Evolutionary conservation across 2,888 invertebrate species (phyloP).

Genomic region (Rhagium mordax): DNA sequence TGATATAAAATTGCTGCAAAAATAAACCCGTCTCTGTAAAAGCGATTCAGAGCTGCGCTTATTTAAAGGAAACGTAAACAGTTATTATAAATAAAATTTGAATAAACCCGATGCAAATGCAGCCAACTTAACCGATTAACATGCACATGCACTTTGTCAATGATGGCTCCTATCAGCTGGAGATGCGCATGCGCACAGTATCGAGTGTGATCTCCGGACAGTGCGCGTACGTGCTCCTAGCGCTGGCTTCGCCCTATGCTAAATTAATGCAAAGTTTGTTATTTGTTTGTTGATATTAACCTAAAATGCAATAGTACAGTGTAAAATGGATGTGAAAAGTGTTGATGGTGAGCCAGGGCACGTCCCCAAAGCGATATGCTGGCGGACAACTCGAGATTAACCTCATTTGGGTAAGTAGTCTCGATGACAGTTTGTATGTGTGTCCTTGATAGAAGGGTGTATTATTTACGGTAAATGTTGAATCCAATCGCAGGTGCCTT

Average conservation of each 20-base stretch:
- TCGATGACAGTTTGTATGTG: conserved; percentile 60
- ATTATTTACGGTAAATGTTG: conserved; percentile 47
- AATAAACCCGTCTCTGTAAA: background rate
- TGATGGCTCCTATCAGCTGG: conserved; percentile 47
- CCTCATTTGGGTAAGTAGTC: conserved; percentile 63
- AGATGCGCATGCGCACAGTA: conserved; percentile 49
- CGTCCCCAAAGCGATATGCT: conserved; percentile 46
- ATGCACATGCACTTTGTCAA: conserved; percentile 32
- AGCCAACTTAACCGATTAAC: conserved; percentile 22
- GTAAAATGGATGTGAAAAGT: conserved; percentile 56
- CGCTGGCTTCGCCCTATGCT: conserved; percentile 60
- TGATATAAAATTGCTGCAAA: background rate
- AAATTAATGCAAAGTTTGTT: conserved; percentile 63
- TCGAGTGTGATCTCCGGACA: conserved; percentile 47
- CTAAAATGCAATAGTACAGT: conserved; percentile 62
- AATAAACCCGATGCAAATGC: conserved; percentile 17
- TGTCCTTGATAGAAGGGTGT: conserved; percentile 64
- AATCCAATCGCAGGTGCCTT: conserved; percentile 38
- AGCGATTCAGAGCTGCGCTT: background rate
- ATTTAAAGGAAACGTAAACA: background rate
- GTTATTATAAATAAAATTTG: conserved; percentile 15
- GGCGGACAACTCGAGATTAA: conserved; percentile 59
- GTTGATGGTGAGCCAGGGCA: conserved; percentile 47
- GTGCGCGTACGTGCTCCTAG: conserved; percentile 65
- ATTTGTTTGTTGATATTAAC: conserved; percentile 68